phyloP scores from a whole-genome alignment of 2,888 invertebrate genomes.

The Crossocerus cetratus region DNA sequence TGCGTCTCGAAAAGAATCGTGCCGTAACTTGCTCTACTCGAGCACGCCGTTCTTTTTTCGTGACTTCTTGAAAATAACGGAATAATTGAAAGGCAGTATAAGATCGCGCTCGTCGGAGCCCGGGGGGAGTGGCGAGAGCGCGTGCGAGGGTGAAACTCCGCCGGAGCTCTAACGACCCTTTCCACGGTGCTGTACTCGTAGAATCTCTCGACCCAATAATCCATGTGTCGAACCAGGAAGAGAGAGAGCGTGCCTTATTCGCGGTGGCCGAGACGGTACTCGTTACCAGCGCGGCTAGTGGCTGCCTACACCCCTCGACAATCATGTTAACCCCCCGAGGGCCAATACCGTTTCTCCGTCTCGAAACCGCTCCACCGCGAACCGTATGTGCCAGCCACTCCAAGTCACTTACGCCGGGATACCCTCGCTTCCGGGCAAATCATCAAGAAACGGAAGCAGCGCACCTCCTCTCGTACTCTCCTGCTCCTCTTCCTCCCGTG shows the following conservation, averaged over 20 bases:
- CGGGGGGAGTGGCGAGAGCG: constrained; percentile 4
- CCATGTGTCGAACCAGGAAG: constrained; percentile 32
- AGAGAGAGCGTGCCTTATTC: constrained; percentile 40
- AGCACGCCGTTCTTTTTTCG: constrained; percentile 53
- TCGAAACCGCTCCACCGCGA: background rate
- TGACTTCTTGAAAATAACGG: constrained; percentile 60
- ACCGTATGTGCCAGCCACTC: background rate
- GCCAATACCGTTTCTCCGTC: constrained; percentile 3
- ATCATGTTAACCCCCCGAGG: constrained; percentile 1
- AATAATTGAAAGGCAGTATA: constrained; percentile 56
- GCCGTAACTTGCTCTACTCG: constrained; percentile 62
- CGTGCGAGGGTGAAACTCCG: constrained; percentile 1
- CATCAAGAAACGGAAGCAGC: constrained; percentile 8
- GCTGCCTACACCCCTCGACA: background rate
- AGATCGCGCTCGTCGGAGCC: background rate
- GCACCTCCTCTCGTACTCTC: too few relatives aligned
- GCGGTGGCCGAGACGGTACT: constrained; percentile 2
- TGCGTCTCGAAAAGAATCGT: constrained; percentile 58
- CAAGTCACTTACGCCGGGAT: background rate
- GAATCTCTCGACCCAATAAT: constrained; percentile 57
- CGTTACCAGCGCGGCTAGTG: background rate
- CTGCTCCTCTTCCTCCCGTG: too few relatives aligned
- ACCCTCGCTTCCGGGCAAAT: constrained; percentile 29
- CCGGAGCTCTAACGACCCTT: constrained; percentile 50
- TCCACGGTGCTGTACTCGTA: constrained; percentile 5